Base-by-base conservation (phyloP, 2,797 vertebrate species). In the Florisuga fusca region DNA sequence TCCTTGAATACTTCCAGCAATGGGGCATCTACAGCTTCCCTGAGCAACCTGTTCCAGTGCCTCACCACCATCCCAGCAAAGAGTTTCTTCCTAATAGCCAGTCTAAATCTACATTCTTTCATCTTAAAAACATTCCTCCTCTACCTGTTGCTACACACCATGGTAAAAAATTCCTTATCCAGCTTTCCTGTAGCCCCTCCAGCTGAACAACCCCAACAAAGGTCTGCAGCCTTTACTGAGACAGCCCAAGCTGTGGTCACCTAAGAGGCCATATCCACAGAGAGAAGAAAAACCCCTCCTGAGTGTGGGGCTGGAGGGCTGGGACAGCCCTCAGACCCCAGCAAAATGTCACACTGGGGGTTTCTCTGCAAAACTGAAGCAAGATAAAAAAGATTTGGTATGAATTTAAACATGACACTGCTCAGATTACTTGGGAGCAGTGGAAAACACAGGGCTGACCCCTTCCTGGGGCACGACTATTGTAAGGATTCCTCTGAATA, bases 331-430 rank as follows among this genome's bases (percentile, higher is more conserved):
- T 97, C 96, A 86, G 91, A 88, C 86, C 87, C 81, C 51, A 36
- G 97, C 97, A 95, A 98, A 98, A 98, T 97, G 97, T 98, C 98
- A 98, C 98, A 98, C 96, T 41, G 38, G 94, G 79, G 91, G 97
- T 97, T 96, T 97, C 96, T 97, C 95, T 89, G 97, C 45, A 84
- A 98, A 98, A 93, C 94, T 53, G 86, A 95, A 98, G 98, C 97
- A 97, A 97, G 97, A 98, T 97, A 97, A 97, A 98, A 96, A 97
- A 77, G 95, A 97, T 97, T 98, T 97, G 93, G 95, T 96, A 96
- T 86, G 97, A 95, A 92, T 96, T 97, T 93, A 96, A 96, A 95
- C 94, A 89, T 8, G 43, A 81, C 83, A 67, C 79, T 73, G 41
- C 83, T 94, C 78, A 93, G 84, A 51, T 93, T 95, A 87, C 90